Percentiles rank a stretch among this genome's conserved stretches.
Conservation (phyloP, 2,113 vertebrate genomes). For the Microtus montanus region DNA sequence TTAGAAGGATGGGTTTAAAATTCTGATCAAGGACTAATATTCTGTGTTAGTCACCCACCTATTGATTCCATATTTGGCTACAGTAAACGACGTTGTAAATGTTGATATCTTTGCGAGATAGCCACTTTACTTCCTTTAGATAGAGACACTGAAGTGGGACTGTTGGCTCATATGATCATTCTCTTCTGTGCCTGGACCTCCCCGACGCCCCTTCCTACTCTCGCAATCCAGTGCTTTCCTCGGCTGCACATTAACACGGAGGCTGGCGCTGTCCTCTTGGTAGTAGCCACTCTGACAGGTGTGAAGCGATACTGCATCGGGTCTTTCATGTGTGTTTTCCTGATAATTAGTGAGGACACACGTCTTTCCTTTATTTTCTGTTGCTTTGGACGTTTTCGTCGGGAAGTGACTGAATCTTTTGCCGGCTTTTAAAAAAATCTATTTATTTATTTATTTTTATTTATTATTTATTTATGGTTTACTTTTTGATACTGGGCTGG, state of each 20-base stretch:
- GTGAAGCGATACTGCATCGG: neutral
- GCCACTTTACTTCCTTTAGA: neutral
- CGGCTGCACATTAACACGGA: neutral
- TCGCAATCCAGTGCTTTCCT: neutral
- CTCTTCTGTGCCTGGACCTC: neutral
- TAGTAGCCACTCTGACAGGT: neutral
- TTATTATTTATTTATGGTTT: neutral
- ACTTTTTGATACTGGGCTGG: neutral
- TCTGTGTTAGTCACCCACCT: neutral
- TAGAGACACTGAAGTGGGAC: neutral
- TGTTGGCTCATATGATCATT: neutral
- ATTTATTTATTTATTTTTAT: neutral
- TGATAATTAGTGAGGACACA: neutral
- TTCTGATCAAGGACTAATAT: too few relatives aligned
- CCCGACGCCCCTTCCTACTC: neutral
- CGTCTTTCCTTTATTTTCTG: neutral
- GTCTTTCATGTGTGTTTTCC: neutral
- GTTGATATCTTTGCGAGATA: neutral
- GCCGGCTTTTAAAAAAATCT: too few relatives aligned
- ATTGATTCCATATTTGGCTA: neutral
- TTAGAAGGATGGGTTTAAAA: too few relatives aligned
- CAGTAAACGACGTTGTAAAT: neutral
- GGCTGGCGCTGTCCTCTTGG: neutral
- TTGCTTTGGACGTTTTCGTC: neutral
- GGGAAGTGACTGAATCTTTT: neutral